A percentile compares a stretch with the other conserved stretches of the same genome.
phyloP scores from a whole-genome alignment of 2,797 vertebrate species.

The Hippocampus kuda region DNA sequence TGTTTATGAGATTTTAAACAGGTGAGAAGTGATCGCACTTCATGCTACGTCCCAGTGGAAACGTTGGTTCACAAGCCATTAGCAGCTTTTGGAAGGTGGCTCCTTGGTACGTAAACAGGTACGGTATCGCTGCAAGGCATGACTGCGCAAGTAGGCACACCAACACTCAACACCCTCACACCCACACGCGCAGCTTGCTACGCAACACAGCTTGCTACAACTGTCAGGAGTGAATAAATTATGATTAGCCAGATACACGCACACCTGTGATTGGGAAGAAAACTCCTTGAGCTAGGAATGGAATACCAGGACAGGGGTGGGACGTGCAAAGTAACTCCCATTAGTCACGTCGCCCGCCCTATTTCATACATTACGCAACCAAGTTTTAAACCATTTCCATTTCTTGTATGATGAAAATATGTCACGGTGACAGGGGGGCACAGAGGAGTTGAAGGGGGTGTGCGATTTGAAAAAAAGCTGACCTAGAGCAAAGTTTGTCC shows the following conservation, averaged over 20 bases:
- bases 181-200: not conserved
- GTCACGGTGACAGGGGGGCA: too few relatives aligned
- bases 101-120: constrained; percentile 11
- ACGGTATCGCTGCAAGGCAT: constrained; percentile 1
- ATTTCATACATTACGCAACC: too few relatives aligned
- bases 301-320: not conserved
- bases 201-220: not conserved
- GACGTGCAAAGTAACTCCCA: not conserved
- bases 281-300: not conserved
- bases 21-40: constrained; percentile 16
- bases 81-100: constrained; percentile 15
- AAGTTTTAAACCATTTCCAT: too few relatives aligned
- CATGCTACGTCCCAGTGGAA: constrained; percentile 2
- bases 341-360: not conserved
- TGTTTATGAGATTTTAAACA: constrained; percentile 12
- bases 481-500: too few relatives aligned
- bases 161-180: not conserved
- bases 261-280: not conserved
- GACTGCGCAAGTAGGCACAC: not conserved
- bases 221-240: not conserved
- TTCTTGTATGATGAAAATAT: too few relatives aligned
- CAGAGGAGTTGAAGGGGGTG: too few relatives aligned
- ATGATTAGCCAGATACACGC: not conserved
- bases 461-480: too few relatives aligned
- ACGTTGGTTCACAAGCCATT: constrained; percentile 18